phyloP scores from a whole-genome alignment of 2,113 vertebrate species.

The Notothenia coriiceps region DNA sequence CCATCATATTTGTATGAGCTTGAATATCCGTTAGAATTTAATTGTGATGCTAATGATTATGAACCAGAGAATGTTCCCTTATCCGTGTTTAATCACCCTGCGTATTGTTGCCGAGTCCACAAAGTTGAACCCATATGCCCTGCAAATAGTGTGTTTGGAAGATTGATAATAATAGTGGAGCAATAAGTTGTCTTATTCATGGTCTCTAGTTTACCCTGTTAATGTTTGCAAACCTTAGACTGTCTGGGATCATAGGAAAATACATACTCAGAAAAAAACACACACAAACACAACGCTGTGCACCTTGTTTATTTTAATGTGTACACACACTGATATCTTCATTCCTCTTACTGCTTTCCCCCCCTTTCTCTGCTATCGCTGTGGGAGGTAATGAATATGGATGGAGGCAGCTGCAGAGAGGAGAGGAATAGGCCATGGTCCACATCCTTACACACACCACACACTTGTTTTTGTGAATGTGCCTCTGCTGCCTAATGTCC shows the following conservation, averaged over 20 bases:
- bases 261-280: constrained; percentile 13
- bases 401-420: constrained; percentile 63
- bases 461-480: constrained; percentile 33
- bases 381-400: constrained; percentile 75
- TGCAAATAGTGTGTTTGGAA: constrained; percentile 56
- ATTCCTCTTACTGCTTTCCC: constrained; percentile 32
- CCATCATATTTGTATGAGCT: constrained; percentile 36
- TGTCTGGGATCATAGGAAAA: constrained; percentile 8
- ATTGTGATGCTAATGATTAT: constrained; percentile 63
- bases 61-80: constrained; percentile 52
- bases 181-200: constrained; percentile 50
- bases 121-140: constrained; percentile 45
- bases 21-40: constrained; percentile 58
- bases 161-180: constrained; percentile 43
- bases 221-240: constrained; percentile 20
- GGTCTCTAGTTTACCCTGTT: constrained; percentile 36
- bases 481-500: constrained; percentile 19
- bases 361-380: constrained; percentile 36
- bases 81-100: constrained; percentile 53
- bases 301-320: constrained; percentile 41
- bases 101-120: constrained; percentile 66
- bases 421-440: constrained; percentile 54
- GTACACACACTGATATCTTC: constrained; percentile 17
- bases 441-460: constrained; percentile 20
- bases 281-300: constrained; percentile 14